Percentiles rank a stretch among this genome's conserved stretches.
Evolutionary conservation across 37 sponge, comb jelly and placozoan genomes (phyloP).

Genomic region (Agelas oroides): DNA sequence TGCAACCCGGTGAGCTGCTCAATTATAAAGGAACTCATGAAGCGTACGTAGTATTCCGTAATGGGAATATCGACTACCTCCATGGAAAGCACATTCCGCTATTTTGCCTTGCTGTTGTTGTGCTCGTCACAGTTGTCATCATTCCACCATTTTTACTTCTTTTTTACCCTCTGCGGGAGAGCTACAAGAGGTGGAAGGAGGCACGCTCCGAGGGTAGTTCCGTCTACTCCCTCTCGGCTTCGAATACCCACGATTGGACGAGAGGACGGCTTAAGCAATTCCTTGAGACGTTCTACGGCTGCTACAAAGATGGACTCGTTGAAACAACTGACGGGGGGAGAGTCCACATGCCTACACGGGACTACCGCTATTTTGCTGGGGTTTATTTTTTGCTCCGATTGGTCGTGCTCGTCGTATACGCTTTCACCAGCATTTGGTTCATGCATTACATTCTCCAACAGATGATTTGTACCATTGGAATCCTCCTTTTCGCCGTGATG

Average conservation of each 20-base stretch:
- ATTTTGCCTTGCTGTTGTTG: slow-evolving; percentile 4
- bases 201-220: too few relatives aligned
- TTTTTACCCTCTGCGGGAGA: neutral
- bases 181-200: neutral
- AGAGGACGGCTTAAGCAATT: slow-evolving; percentile 13
- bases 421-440: neutral
- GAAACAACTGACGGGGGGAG: slow-evolving; percentile 1
- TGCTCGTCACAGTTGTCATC: slow-evolving; percentile 24
- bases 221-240: neutral
- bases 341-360: neutral
- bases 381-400: slow-evolving; percentile 49
- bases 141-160: slow-evolving; percentile 57
- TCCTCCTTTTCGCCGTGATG: slow-evolving; percentile 25
- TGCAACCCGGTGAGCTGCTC: slow-evolving; percentile 11
- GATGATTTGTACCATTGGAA: slow-evolving; percentile 9
- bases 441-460: slow-evolving; percentile 10
- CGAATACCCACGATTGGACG: neutral
- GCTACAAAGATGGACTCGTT: slow-evolving; percentile 51
- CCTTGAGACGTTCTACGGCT: slow-evolving; percentile 51
- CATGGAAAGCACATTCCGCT: slow-evolving; percentile 4
- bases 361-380: slow-evolving; percentile 62
- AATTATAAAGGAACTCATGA: neutral
- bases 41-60: neutral
- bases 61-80: slow-evolving; percentile 27
- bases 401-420: slow-evolving; percentile 11